Conservation (phyloP, 2,797 vertebrate species). For the Argentina silus region DNA sequence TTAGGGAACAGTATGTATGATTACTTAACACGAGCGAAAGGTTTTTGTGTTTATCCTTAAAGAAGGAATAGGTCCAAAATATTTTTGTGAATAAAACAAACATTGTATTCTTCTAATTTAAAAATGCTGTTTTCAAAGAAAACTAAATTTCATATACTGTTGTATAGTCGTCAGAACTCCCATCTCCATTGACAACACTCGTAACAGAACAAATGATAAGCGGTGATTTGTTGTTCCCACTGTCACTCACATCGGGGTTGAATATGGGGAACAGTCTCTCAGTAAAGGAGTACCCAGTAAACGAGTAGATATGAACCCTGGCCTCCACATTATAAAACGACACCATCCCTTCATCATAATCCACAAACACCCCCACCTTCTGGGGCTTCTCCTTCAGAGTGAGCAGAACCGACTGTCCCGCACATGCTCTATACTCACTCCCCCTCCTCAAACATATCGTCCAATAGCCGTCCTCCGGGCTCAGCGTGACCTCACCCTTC, state of each 20-base stretch:
- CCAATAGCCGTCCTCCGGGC: constrained; percentile 74
- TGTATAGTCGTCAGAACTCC: constrained; percentile 50
- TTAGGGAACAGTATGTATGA: too few species aligned
- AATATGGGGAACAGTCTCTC: constrained; percentile 71
- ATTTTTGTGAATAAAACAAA: neutral
- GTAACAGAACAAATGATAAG: constrained; percentile 55
- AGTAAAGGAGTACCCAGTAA: constrained; percentile 56
- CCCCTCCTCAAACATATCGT: constrained; percentile 68
- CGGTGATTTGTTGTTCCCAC: constrained; percentile 60
- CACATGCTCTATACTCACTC: constrained; percentile 70
- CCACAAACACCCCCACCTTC: constrained; percentile 69
- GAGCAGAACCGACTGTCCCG: constrained; percentile 60
- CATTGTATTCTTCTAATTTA: neutral
- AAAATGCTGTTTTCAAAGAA: neutral
- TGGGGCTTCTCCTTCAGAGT: constrained; percentile 44
- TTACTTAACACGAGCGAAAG: too few species aligned
- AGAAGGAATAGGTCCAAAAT: too few species aligned
- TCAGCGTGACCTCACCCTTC: constrained; percentile 74
- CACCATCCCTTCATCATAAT: constrained; percentile 66
- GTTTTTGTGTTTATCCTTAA: too few species aligned
- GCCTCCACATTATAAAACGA: constrained; percentile 69
- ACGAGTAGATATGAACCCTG: constrained; percentile 70
- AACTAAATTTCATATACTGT: constrained; percentile 57
- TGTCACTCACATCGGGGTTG: constrained; percentile 71
- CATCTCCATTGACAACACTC: neutral